Evolutionary conservation across 2,113 vertebrate species (phyloP), one percentile per base, ranked within the genome.

Genomic region (Mobula hypostoma): DNA sequence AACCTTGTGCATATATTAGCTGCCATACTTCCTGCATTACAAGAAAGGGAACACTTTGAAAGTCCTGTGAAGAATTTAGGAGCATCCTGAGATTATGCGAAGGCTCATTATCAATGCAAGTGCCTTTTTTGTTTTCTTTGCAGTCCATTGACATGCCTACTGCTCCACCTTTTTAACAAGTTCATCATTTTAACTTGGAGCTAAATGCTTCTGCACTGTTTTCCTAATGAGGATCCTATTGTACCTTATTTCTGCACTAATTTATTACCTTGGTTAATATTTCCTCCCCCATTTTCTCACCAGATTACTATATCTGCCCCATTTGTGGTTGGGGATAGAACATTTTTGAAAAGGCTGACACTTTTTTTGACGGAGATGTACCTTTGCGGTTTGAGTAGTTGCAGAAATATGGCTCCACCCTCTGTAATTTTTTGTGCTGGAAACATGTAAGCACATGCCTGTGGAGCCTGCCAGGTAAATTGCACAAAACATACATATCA

Each of bases 391-490:
- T 56, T 74, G 91, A 93, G 48, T 76, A 74, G 21, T 74, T 74
- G 70, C 70, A 93, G 91, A 68, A 93, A 56, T 29, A 29, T 11
- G 0, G 68, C n/a, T 74, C 32, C 91, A 93, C 91, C 91, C 66
- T 76, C 68, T 93, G 91, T 76, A 74, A 36, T 76, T 56, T 56
- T 56, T 74, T 0, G 70, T 48, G 9, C 24, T 72, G 36, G 24
- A 93, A 40, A 93, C 91, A 93, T 93, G 91, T 76, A 93, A 9
- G 9, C 70, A 93, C 91, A 93, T 93, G 91, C 19, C 48, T 24
- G 9, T 74, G 40, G 11, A 68, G 61, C 85, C 85, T 68, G 85
- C 85, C 68, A 93, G 66, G 68, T 74, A 76, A 24, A 74, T 70
- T 36, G 56, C 70, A 9, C 2, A 93, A 93, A 93, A 93, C 91